Evolutionary conservation across 2,888 invertebrate species (phyloP).

Genomic region (Phrixothrix hirtus): DNA sequence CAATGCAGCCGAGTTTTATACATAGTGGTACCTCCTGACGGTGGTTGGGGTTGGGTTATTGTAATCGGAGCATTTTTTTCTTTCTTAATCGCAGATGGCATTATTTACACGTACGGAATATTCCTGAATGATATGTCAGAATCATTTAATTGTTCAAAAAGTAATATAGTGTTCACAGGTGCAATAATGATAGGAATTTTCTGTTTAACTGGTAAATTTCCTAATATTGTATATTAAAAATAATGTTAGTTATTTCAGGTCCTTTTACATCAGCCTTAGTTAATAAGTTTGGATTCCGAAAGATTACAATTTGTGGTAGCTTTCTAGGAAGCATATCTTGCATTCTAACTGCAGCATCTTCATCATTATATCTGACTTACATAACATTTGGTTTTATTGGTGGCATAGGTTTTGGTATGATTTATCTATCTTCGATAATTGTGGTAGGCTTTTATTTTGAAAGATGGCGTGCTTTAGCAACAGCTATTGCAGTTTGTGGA

Average conservation of each 20-base stretch:
- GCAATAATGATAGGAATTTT: conserved; percentile 87
- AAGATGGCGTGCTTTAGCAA: conserved; percentile 88
- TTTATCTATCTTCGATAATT: conserved; percentile 90
- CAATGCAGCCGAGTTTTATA: conserved; percentile 35
- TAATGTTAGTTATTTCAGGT: too few species aligned
- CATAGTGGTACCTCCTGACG: conserved; percentile 77
- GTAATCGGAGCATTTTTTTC: conserved; percentile 86
- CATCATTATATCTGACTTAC: conserved; percentile 64
- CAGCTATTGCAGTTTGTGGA: conserved; percentile 92
- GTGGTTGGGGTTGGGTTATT: conserved; percentile 94
- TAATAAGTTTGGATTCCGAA: conserved; percentile 87
- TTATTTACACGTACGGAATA: conserved; percentile 82
- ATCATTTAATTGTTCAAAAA: conserved; percentile 59
- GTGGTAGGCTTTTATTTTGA: conserved; percentile 95
- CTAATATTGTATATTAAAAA: too few species aligned
- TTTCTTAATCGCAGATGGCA: conserved; percentile 91
- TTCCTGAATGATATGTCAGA: conserved; percentile 67
- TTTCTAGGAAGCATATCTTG: conserved; percentile 69
- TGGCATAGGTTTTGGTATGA: conserved; percentile 87
- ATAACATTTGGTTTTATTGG: conserved; percentile 78
- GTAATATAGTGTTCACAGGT: conserved; percentile 69
- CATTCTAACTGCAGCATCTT: conserved; percentile 33
- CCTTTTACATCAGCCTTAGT: conserved; percentile 90
- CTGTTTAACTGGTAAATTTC: conserved; percentile 84
- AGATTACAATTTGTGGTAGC: conserved; percentile 80